Conservation (phyloP, 2,113 vertebrate genomes). For the Pristiophorus japonicus region DNA sequence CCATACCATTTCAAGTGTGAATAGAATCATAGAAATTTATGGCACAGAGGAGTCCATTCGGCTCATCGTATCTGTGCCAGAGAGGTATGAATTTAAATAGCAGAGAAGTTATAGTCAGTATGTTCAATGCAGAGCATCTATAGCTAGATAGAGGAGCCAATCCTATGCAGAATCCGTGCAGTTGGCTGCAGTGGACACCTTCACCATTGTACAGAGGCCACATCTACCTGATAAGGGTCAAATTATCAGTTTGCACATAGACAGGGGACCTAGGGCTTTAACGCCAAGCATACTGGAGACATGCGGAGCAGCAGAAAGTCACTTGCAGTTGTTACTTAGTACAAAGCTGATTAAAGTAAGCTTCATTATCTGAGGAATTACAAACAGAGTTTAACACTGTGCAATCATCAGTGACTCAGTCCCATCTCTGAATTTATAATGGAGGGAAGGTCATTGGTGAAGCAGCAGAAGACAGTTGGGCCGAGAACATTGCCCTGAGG, state of each 20-base stretch:
- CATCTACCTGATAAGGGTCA: not conserved
- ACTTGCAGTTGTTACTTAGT: not conserved
- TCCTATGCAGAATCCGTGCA: not conserved
- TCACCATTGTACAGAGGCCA: not conserved
- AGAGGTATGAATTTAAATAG: not conserved
- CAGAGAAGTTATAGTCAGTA: not conserved
- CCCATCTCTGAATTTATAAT: not conserved
- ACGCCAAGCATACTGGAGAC: not conserved
- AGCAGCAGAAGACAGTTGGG: not conserved
- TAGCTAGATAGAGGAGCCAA: not conserved
- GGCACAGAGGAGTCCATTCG: too few relatives aligned
- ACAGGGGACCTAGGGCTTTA: too few relatives aligned
- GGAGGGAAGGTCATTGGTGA: not conserved
- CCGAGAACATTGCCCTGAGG: not conserved
- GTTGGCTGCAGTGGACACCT: not conserved
- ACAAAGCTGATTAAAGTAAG: not conserved
- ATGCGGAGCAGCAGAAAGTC: not conserved
- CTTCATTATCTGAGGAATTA: not conserved
- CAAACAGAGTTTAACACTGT: not conserved
- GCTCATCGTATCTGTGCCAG: too few relatives aligned
- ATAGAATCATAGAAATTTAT: too few relatives aligned
- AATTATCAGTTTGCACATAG: not conserved
- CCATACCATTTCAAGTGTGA: not conserved
- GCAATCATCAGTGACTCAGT: not conserved
- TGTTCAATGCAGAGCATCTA: not conserved